These are phyloP conservation scores for Popillia japonica DNA, from an alignment of 1,140 invertebrate genomes.

Conservation along the genomic window DNA sequence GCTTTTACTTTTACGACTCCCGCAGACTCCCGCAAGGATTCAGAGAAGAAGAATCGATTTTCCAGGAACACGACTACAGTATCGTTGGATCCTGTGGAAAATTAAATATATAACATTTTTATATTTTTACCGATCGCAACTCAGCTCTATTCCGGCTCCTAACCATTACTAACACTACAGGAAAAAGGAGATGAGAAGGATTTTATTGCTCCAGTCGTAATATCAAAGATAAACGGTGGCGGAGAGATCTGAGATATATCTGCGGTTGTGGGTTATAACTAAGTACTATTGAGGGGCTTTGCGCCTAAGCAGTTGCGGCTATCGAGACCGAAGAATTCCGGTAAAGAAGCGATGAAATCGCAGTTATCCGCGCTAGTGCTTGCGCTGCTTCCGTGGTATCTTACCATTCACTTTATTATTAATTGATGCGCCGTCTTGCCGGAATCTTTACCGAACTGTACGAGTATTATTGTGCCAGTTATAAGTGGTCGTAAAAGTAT, in stretches of 20 bases:
- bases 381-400: background rate
- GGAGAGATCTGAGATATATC: background rate
- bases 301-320: background rate
- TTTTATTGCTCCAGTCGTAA: background rate
- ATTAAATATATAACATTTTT: conserved; percentile 16
- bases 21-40: background rate
- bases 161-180: background rate
- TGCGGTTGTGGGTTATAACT: background rate
- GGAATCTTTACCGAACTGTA: background rate
- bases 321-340: background rate
- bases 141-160: background rate
- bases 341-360: background rate
- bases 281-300: conserved; percentile 3
- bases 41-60: background rate
- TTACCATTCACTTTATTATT: background rate
- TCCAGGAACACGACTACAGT: background rate
- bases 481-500: conserved; percentile 3
- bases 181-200: background rate
- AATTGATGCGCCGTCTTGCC: background rate
- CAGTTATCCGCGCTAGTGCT: background rate
- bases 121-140: background rate
- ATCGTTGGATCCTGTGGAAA: background rate
- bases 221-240: background rate
- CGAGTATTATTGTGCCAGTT: background rate
- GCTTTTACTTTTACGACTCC: background rate